A percentile compares a stretch with the other conserved stretches of the same genome.
Evolutionary conservation across 2,888 invertebrate species (phyloP).

Genomic region (Brassicogethes aeneus): DNA sequence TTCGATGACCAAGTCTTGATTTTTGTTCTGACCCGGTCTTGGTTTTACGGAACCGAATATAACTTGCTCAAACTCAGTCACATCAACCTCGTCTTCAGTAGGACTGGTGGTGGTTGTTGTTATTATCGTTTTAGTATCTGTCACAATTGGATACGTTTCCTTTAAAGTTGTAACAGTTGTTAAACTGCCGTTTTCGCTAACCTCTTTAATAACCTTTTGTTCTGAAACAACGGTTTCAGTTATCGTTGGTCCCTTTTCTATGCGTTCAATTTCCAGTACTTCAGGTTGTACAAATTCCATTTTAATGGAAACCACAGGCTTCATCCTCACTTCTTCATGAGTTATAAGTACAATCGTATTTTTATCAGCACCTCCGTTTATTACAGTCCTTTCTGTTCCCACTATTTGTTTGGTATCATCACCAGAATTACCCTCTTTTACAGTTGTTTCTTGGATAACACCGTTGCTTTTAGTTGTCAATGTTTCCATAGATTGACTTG

Average conservation of each 20-base stretch:
- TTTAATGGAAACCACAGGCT: conserved; percentile 57
- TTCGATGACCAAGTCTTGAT: conserved; percentile 12
- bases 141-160: too few relatives aligned
- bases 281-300: conserved; percentile 45
- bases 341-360: conserved; percentile 58
- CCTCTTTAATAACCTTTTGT: neutral
- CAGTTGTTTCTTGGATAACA: conserved; percentile 2
- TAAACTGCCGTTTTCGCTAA: neutral
- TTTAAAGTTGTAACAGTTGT: neutral
- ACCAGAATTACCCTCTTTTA: neutral
- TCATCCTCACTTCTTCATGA: conserved; percentile 61
- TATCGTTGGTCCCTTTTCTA: conserved; percentile 14
- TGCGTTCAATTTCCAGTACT: conserved; percentile 17
- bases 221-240: conserved; percentile 6
- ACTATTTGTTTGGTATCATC: conserved; percentile 5
- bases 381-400: conserved; percentile 6
- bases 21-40: conserved; percentile 33
- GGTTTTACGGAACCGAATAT: conserved; percentile 57
- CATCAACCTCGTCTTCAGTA: conserved; percentile 10
- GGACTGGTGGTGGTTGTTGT: neutral
- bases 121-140: neutral
- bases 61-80: conserved; percentile 43
- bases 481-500: too few relatives aligned
- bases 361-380: conserved; percentile 21
- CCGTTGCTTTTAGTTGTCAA: too few relatives aligned